Evolutionary conservation across 2,113 vertebrate genomes (phyloP).

Genomic region (Corynorhinus townsendii): DNA sequence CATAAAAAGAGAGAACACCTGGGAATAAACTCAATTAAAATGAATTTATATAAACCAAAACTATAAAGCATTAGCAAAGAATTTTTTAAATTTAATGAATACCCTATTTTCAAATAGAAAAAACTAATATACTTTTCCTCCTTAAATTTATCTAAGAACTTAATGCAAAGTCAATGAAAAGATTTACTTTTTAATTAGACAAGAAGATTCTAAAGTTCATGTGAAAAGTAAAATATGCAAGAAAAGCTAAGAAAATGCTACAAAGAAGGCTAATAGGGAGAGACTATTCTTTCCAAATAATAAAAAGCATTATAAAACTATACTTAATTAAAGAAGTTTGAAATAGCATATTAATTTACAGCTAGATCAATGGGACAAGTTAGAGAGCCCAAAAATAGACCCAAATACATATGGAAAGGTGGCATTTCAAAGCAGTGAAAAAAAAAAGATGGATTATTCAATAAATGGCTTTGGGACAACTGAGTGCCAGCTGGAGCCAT

Average conservation of each 20-base stretch:
- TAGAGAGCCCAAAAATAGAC: neutral
- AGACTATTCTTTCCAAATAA: neutral
- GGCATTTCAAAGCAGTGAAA: slow-evolving; percentile 33
- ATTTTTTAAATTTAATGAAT: neutral
- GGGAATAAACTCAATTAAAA: neutral
- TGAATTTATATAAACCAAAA: slow-evolving; percentile 18
- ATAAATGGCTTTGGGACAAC: slow-evolving; percentile 30
- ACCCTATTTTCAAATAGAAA: neutral
- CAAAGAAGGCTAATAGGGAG: neutral
- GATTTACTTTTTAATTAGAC: neutral
- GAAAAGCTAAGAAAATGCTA: neutral
- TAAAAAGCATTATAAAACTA: neutral
- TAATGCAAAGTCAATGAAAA: neutral
- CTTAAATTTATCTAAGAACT: neutral
- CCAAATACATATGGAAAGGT: slow-evolving; percentile 20
- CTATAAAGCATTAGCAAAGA: neutral
- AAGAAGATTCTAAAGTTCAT: neutral
- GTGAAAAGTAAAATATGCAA: neutral
- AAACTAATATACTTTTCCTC: neutral
- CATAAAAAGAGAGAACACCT: neutral
- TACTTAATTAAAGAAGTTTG: neutral
- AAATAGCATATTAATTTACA: neutral
- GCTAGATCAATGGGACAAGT: neutral
- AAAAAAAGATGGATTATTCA: slow-evolving; percentile 1
- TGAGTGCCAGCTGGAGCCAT: slow-evolving; percentile 27